Conservation (phyloP, 2,888 invertebrate species). For the Bombylius discolor region DNA sequence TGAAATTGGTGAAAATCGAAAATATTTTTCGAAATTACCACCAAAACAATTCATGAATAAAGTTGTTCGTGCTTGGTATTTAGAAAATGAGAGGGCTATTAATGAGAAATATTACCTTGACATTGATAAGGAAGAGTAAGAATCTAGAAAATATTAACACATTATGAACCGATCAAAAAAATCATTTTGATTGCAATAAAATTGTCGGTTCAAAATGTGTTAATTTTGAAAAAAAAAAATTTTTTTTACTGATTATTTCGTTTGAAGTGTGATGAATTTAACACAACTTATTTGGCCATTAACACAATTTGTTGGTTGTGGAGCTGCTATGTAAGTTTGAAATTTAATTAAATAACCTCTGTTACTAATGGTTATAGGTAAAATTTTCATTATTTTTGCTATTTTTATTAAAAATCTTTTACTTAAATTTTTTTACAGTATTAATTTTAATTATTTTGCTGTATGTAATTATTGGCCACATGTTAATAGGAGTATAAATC, state of each 20-base stretch:
- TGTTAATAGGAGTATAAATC: neutral
- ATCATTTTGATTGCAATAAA: too few relatives aligned
- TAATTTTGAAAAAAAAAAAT: too few relatives aligned
- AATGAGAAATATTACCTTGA: too few relatives aligned
- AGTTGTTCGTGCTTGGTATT: neutral
- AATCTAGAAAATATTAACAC: too few relatives aligned
- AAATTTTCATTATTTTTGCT: neutral
- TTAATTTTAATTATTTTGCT: neutral
- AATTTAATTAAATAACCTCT: too few relatives aligned
- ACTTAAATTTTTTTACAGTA: neutral
- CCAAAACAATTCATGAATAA: neutral
- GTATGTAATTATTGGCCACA: neutral
- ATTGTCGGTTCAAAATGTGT: too few relatives aligned
- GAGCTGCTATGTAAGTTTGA: neutral
- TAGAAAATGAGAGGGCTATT: neutral
- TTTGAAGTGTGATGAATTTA: neutral
- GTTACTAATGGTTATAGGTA: too few relatives aligned
- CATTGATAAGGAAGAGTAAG: too few relatives aligned
- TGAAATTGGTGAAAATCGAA: neutral
- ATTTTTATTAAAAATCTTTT: neutral
- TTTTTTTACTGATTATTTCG: too few relatives aligned
- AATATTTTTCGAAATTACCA: neutral
- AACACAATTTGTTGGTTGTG: neutral
- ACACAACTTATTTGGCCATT: neutral
- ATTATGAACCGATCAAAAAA: too few relatives aligned